Base-by-base conservation (phyloP, 2,113 vertebrate genomes). In the Emydocephalus ijimae region DNA sequence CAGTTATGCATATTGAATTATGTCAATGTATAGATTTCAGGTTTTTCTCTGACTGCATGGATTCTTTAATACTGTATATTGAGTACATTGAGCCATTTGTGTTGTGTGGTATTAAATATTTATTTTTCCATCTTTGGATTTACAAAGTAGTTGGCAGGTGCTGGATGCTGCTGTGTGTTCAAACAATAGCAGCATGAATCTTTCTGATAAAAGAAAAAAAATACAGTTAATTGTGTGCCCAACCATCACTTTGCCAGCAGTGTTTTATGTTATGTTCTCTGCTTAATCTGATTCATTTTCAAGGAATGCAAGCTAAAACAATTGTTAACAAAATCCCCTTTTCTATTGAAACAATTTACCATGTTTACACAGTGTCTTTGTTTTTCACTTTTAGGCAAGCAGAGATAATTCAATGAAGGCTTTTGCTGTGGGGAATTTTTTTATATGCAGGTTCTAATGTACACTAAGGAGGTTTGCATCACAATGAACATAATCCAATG, bases 241-340 rank as follows among this genome's bases (percentile, higher is more conserved):
- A 90, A 74, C 59, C 92, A 56, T 94, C 43, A 54, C 87, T 43
- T 94, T 95, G 90, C 92, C 61, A 91, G 43, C 39, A 57, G 88
- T 48, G 91, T 86, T 92, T 88, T 39, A n/a, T 91, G 45, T 54
- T 91, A 5, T 94, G 39, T 86, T 45, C 4, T 87, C 95, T 52
- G 6, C 18, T 29, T 92, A 92, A 95, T 74, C 18, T 94, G 39
- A 87, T 95, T 90, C 45, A 89, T 43, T 0, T 48, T 91, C 55
- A 3, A 1, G 81, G 34, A 89, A 18, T 92, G 10, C 88, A 91
- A 34, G 64, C 15, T 91, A 91, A 94, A 95, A 92, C 50, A 54
- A 26, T 87, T 94, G 56, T 61, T 94, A 93, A 86, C 21, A 39
- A 64, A 43, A 0, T 69, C 0, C 34, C 5, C 69, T 88, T 92